These are phyloP conservation scores for Cinclus cinclus DNA, from an alignment of 2,113 vertebrate species.

Conservation along the genomic window DNA sequence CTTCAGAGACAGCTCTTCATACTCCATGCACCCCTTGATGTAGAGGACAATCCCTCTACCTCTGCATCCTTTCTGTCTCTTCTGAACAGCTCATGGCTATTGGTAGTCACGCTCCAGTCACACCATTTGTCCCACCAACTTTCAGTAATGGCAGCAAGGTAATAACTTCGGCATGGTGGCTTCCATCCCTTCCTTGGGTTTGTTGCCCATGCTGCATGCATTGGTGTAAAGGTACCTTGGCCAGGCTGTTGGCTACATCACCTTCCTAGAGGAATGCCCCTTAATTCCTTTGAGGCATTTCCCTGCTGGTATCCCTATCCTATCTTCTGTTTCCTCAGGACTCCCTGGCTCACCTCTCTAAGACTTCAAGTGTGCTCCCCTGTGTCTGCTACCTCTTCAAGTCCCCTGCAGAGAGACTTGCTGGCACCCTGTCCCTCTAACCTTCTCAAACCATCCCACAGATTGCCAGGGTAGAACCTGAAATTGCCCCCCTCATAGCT, in stretches of 20 bases:
- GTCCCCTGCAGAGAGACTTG: background rate
- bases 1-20: background rate
- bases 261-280: background rate
- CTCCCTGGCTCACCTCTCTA: background rate
- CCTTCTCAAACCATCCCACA: background rate
- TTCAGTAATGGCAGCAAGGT: background rate
- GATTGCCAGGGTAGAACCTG: background rate
- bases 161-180: background rate
- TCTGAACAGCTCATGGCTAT: background rate
- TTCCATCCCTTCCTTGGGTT: background rate
- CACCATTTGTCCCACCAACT: background rate
- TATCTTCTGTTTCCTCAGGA: background rate
- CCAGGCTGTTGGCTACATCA: background rate
- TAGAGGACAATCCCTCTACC: background rate
- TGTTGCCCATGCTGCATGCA: background rate
- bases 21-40: background rate
- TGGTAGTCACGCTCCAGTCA: background rate
- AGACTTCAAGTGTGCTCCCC: background rate
- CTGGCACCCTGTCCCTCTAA: background rate
- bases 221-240: background rate
- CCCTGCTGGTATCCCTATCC: background rate
- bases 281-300: background rate
- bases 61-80: background rate
- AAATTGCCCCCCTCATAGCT: background rate
- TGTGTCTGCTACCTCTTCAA: background rate